Percentiles rank a stretch among this genome's conserved stretches.
Evolutionary conservation across 2,113 vertebrate species (phyloP).

Genomic region (Antechinus flavipes): DNA sequence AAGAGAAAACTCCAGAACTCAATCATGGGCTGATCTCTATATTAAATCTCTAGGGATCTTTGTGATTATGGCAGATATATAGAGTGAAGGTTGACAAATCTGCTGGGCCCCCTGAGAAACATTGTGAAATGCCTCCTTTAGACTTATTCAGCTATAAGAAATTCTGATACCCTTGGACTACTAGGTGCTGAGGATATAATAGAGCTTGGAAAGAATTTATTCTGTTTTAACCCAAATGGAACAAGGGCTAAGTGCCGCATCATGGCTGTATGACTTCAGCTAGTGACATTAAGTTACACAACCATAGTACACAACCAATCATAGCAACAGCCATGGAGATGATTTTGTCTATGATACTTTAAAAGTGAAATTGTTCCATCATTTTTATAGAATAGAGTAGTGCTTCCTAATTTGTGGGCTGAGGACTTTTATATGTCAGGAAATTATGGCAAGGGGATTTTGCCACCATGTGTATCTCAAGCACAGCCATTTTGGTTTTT

Average conservation of each 20-base stretch:
- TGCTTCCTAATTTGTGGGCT: not conserved
- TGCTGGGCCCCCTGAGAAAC: not conserved
- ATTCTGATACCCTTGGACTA: not conserved
- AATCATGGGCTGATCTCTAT: not conserved
- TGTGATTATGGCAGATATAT: too few species aligned
- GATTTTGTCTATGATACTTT: not conserved
- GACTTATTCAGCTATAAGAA: not conserved
- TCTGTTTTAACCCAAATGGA: not conserved
- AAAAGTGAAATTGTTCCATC: not conserved
- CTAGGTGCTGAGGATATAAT: not conserved
- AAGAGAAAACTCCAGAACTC: not conserved
- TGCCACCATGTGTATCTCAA: not conserved
- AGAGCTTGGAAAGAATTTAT: not conserved
- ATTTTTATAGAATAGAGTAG: not conserved
- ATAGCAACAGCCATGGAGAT: not conserved
- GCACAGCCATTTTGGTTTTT: not conserved
- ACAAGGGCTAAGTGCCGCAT: not conserved
- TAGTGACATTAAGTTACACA: not conserved
- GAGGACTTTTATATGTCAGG: not conserved
- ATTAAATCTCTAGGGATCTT: not conserved
- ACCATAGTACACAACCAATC: not conserved
- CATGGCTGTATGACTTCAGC: not conserved
- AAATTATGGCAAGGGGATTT: not conserved
- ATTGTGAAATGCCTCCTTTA: not conserved
- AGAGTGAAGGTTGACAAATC: not conserved